These are phyloP conservation scores for Brassicogethes aeneus DNA, from an alignment of 2,888 invertebrate genomes.

Conservation along the genomic window DNA sequence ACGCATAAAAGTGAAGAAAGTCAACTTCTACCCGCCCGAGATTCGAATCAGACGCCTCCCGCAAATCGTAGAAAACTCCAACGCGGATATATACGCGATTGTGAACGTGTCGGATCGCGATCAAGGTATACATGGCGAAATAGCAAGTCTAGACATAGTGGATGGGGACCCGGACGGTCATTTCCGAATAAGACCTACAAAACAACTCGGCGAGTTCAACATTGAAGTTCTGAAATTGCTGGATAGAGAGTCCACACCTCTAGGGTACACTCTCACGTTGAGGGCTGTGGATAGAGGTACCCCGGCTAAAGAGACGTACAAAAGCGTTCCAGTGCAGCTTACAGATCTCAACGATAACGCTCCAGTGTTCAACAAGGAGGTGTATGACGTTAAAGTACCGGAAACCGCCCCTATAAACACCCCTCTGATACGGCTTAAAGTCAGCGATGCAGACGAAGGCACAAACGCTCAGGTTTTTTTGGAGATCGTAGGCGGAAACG, in stretches of 20 bases:
- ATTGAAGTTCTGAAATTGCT: constrained; percentile 69
- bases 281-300: constrained; percentile 76
- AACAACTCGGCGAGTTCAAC: constrained; percentile 62
- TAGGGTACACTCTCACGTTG: constrained; percentile 80
- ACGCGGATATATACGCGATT: constrained; percentile 82
- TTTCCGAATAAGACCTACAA: constrained; percentile 64
- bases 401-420: constrained; percentile 86
- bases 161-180: constrained; percentile 86
- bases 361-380: constrained; percentile 77
- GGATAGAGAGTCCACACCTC: constrained; percentile 68
- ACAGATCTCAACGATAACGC: constrained; percentile 77
- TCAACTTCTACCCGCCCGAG: constrained; percentile 81
- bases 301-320: constrained; percentile 69
- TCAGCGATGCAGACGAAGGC: constrained; percentile 76
- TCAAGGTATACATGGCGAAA: constrained; percentile 74
- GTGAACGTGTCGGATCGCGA: constrained; percentile 79
- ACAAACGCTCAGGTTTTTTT: constrained; percentile 73
- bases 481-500: constrained; percentile 86
- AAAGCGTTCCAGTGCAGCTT: constrained; percentile 72
- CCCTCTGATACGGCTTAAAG: constrained; percentile 78
- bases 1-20: constrained; percentile 67
- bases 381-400: constrained; percentile 79
- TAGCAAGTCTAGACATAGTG: constrained; percentile 72
- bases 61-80: constrained; percentile 70
- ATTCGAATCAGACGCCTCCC: constrained; percentile 73